Evolutionary conservation across 2,113 vertebrate species (phyloP), one percentile per base, ranked within the genome.

Genomic region (Micronycteris hirsuta): DNA sequence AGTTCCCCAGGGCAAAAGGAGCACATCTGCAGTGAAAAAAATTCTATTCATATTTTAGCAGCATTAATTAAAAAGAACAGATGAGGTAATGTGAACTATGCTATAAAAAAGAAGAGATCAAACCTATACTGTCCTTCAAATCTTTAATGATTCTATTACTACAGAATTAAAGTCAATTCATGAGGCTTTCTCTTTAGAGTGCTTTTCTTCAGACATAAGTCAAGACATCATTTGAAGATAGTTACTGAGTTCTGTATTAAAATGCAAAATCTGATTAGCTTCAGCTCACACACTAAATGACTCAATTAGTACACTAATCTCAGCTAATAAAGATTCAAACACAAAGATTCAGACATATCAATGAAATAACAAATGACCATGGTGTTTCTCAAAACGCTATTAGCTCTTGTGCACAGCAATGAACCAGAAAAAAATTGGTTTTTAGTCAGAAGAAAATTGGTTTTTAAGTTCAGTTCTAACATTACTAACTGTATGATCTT

Each of bases 391-490:
- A 52, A n/a, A 84, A 86, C 56, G 74, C 26, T 87, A 67, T 5
- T 17, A 63, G 49, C 22, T 36, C 83, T 33, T 38, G 31, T 1
- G 12, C 3, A 58, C 0, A 82, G 61, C 31, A 96, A 88, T 36
- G 67, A 73, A 43, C 16, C 36, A 54, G 36, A 65, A 89, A 8
- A 86, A 61, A 77, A 22, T 7, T 54, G 36, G 28, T 31, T 83
- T 83, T 63, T 22, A 63, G 28, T 47, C 13, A 65, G 3, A 58
- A 54, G 45, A 54, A 83, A 41, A 12, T 0, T 41, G 17, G n/a
- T 71, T 95, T 92, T 95, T n/a, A 78, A 77, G 31, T 54, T 82
- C 56, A 85, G 52, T 52, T 86, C 38, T 95, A 85, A 73, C 43
- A 67, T 11, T 81, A 45, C 24, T 84, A 58, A 33, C 33, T 95